phyloP scores from a whole-genome alignment of 2,888 invertebrate species.

The Exephanes ischioxanthus region DNA sequence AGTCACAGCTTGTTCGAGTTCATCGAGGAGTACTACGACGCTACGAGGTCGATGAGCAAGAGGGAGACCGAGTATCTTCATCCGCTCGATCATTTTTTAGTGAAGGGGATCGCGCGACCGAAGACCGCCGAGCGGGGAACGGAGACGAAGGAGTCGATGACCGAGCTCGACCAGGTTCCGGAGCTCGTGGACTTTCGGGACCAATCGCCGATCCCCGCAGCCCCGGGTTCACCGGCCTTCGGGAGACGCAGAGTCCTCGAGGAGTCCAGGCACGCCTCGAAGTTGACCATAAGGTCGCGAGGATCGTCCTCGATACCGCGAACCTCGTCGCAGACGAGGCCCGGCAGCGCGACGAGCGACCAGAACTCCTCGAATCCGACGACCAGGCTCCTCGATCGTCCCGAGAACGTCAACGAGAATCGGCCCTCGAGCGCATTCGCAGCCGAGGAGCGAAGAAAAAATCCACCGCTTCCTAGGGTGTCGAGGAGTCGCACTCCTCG shows the following conservation, averaged over 20 bases:
- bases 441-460: background rate
- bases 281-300: constrained; percentile 52
- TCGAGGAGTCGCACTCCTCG: constrained; percentile 35
- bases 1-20: constrained; percentile 77
- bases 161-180: constrained; percentile 61
- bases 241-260: constrained; percentile 47
- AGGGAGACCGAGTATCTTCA: constrained; percentile 70
- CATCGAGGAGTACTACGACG: constrained; percentile 72
- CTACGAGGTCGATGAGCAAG: constrained; percentile 59
- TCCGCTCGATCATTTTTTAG: constrained; percentile 79
- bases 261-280: constrained; percentile 53
- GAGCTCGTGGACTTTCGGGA: constrained; percentile 60
- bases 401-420: constrained; percentile 20
- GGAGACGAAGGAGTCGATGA: constrained; percentile 64
- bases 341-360: background rate
- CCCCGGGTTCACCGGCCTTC: background rate
- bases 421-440: background rate
- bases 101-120: constrained; percentile 65
- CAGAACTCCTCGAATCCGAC: constrained; percentile 21
- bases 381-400: constrained; percentile 52
- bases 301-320: constrained; percentile 52
- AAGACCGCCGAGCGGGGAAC: constrained; percentile 74
- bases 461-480: background rate
- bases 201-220: constrained; percentile 25
- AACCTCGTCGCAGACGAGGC: constrained; percentile 40